Base-by-base conservation (phyloP, 2,888 invertebrate genomes). In the Serrognathus titanus region DNA sequence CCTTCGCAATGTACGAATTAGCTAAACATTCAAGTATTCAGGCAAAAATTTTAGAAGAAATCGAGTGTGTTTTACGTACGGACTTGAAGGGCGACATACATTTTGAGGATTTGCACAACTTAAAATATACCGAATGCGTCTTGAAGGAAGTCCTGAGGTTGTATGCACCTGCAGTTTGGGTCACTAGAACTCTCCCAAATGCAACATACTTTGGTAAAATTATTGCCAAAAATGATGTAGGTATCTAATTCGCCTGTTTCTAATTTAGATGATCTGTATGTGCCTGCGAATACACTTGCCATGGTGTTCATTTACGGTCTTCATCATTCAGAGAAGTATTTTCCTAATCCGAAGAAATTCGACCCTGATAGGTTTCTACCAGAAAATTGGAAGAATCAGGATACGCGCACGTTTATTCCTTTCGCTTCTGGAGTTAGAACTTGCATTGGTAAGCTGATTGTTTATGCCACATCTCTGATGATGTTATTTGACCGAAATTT, bases 331-430 rank as follows among this genome's bases (percentile, higher is more conserved):
- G 54, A 54, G 16, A 47, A 55, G 10, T 50, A 39, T 35, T 63
- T 48, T 45, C 51, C 59, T 2, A 39, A 63, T n/a, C 57, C 63
- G 9, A 53, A 58, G 35, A 48, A 55, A 45, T 63, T 63, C 39
- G 56, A 60, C 50, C 63, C 63, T 13, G 53, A 59, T 12, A 37
- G 62, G 41, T 62, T 61, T 55, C 35, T 53, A 39, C 53, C 47
- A 1, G 59, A 57, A 46, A 61, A 58, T 47, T 12, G 12, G 5
- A 6, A 24, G 6, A 49, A 40, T n/a, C 16, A 5, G n/a, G 9
- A 43, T 5, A 10, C 2, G 16, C 10, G 7, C 16, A 3, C 51
- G 8, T 51, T 46, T 36, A 16, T 51, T 11, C 16, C 51, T 10
- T 51, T 51, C 38, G 5, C 8, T 20, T 6, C 10, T 46, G 51